phyloP scores from a whole-genome alignment of 2,113 vertebrate species.

The Sander lucioperca region DNA sequence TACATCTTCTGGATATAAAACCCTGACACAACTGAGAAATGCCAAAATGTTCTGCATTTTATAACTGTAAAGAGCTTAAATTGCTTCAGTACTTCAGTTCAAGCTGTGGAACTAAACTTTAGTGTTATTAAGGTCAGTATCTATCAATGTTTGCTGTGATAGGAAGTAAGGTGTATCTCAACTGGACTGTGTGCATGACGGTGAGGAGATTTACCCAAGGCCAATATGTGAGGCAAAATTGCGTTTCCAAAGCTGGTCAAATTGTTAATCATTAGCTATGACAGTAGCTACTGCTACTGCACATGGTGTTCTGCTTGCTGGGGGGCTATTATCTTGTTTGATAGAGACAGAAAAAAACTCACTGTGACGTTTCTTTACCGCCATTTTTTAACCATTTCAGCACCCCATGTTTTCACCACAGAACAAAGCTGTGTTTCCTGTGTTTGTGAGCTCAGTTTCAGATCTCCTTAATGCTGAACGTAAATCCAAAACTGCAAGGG shows the following conservation, averaged over 20 bases:
- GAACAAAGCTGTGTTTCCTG: background rate
- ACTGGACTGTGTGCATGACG: background rate
- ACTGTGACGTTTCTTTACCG: background rate
- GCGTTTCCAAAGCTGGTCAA: background rate
- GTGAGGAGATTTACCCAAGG: constrained; percentile 27
- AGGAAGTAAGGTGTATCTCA: background rate
- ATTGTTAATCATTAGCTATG: constrained; percentile 44
- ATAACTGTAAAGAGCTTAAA: background rate
- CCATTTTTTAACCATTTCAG: background rate
- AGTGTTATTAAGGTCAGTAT: background rate
- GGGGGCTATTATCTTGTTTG: background rate
- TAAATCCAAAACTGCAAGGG: background rate
- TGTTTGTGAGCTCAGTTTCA: background rate
- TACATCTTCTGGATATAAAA: background rate
- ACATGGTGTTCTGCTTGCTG: background rate
- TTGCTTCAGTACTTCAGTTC: background rate
- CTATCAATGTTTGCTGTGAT: background rate
- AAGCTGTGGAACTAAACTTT: background rate
- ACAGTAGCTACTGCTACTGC: background rate
- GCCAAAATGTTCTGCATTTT: background rate
- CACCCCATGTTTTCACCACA: constrained; percentile 10
- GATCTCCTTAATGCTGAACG: background rate
- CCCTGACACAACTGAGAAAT: background rate
- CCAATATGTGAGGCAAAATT: background rate
- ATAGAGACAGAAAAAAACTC: background rate